Evolutionary conservation across 2,888 invertebrate genomes (phyloP).

Genomic region (Antheraea assamensis): DNA sequence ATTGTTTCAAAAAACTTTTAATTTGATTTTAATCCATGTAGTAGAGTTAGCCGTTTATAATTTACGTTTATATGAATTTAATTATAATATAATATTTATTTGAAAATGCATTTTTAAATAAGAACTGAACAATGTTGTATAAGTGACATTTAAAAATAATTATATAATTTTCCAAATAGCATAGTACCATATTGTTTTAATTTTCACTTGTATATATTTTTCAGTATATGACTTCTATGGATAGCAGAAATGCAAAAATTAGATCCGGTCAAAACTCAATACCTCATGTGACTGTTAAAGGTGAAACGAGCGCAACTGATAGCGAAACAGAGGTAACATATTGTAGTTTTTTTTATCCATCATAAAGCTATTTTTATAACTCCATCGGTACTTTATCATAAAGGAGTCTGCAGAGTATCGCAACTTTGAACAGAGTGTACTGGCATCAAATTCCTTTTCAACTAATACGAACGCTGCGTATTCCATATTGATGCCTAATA

Average conservation of each 20-base stretch:
- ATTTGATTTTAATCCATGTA: not conserved
- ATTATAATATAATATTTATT: too few relatives aligned
- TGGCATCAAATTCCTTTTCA: too few relatives aligned
- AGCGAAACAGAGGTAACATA: constrained; percentile 40
- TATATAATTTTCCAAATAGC: not conserved
- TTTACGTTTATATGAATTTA: not conserved
- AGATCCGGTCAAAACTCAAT: constrained; percentile 24
- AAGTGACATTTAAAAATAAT: not conserved
- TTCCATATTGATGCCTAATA: too few relatives aligned
- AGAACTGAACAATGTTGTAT: too few relatives aligned
- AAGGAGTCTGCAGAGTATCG: not conserved
- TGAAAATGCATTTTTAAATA: too few relatives aligned
- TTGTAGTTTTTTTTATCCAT: too few relatives aligned
- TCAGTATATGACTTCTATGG: constrained; percentile 28
- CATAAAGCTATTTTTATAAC: not conserved
- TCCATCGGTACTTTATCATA: not conserved
- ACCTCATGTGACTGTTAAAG: constrained; percentile 34
- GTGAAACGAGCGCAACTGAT: constrained; percentile 41
- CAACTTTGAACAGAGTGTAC: too few relatives aligned
- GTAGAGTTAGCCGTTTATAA: not conserved
- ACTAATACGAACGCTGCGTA: too few relatives aligned
- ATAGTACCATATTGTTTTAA: too few relatives aligned
- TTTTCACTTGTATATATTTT: constrained; percentile 5
- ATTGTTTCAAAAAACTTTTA: not conserved
- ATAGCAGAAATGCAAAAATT: constrained; percentile 23